Percentiles rank a stretch among this genome's conserved stretches.
These are phyloP conservation scores for Chaenogobius annularis DNA, from an alignment of 2,113 vertebrate genomes.

Conservation along the genomic window DNA sequence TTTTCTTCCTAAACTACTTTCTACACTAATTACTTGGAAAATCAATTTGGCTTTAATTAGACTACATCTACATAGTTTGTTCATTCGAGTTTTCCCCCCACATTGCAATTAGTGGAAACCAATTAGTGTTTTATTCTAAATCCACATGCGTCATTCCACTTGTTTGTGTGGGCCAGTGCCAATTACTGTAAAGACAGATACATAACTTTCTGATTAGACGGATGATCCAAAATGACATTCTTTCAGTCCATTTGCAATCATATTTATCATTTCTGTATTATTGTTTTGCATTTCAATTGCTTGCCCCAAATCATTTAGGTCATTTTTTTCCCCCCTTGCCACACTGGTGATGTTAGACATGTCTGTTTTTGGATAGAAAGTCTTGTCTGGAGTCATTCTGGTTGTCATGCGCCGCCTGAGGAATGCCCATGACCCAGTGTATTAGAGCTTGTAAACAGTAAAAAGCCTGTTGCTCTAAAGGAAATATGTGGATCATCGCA, in stretches of 20 bases:
- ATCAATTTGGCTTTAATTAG: no score
- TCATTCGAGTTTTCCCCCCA: neutral
- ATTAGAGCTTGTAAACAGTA: slow-evolving; percentile 1
- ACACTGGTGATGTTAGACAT: neutral
- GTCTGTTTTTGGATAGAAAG: neutral
- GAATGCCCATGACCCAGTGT: neutral
- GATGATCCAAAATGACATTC: no score
- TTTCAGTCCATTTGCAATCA: neutral
- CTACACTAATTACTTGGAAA: neutral
- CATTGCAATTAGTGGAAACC: no score
- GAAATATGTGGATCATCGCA: slow-evolving; percentile 14
- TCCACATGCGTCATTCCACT: no score
- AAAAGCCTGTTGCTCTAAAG: slow-evolving; percentile 28
- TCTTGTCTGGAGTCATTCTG: neutral
- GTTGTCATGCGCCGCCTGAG: neutral
- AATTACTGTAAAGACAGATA: neutral
- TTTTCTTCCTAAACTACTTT: neutral
- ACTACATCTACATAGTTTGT: neutral
- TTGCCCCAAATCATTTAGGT: no score
- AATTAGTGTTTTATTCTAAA: no score
- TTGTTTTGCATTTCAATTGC: neutral
- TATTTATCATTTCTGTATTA: neutral
- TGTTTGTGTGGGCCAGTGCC: neutral
- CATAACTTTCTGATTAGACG: no score
- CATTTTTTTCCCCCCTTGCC: neutral